Evolutionary conservation across 2,888 invertebrate species (phyloP).

Genomic region (Xylota sylvarum): DNA sequence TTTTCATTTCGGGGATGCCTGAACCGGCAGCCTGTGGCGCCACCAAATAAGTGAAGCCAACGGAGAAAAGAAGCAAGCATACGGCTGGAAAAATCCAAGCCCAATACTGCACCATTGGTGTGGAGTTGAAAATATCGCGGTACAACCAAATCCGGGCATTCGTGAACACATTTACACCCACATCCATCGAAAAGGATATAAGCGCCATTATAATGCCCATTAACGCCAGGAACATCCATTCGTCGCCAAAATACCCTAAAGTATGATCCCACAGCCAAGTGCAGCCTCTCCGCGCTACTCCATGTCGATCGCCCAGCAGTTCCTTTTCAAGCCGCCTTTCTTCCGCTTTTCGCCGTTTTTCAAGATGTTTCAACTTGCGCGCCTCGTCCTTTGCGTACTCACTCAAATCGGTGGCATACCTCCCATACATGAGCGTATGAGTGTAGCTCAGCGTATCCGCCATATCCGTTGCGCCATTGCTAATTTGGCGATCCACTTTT

Average conservation of each 20-base stretch:
- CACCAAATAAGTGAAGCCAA: constrained; percentile 97
- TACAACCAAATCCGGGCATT: constrained; percentile 97
- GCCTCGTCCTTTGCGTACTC: constrained; percentile 97
- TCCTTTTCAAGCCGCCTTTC: constrained; percentile 89
- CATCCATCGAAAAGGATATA: constrained; percentile 97
- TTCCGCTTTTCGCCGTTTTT: constrained; percentile 89
- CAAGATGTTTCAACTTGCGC: constrained; percentile 89
- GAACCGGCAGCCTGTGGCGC: constrained; percentile 99
- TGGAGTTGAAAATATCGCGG: constrained; percentile 91
- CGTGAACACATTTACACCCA: constrained; percentile 95
- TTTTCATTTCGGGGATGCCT: constrained; percentile 99
- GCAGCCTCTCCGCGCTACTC: constrained; percentile 85
- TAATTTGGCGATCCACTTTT: constrained; percentile 1
- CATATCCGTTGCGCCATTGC: constrained; percentile 67
- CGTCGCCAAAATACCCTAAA: constrained; percentile 95
- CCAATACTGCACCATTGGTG: constrained; percentile 94
- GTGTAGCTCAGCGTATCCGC: constrained; percentile 82
- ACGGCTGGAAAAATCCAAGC: constrained; percentile 97
- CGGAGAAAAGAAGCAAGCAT: constrained; percentile 97
- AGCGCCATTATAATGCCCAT: constrained; percentile 97
- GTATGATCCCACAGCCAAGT: constrained; percentile 93
- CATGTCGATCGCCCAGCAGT: constrained; percentile 85
- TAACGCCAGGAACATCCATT: constrained; percentile 97
- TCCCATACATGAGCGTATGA: constrained; percentile 85
- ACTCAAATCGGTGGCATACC: constrained; percentile 94